phyloP scores from a whole-genome alignment of 1,140 invertebrate genomes.

The Proctacanthus coquilletti region DNA sequence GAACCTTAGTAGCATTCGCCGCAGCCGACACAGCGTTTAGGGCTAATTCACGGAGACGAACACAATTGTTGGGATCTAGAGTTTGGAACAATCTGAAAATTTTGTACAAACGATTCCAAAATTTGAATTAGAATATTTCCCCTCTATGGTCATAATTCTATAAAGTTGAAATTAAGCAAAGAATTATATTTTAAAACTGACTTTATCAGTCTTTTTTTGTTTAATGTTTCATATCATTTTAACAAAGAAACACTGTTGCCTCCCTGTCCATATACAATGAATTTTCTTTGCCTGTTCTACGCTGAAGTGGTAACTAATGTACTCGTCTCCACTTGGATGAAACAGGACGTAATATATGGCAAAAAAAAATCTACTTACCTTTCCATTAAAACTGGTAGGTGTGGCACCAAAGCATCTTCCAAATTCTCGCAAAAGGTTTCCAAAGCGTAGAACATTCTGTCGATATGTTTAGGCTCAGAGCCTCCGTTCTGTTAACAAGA shows the following conservation, averaged over 20 bases:
- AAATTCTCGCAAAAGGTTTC: conserved; percentile 70
- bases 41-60: conserved; percentile 46
- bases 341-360: background rate
- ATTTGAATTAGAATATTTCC: too few relatives aligned
- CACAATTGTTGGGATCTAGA: conserved; percentile 36
- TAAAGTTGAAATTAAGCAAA: too few relatives aligned
- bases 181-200: too few relatives aligned
- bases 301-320: background rate
- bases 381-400: conserved; percentile 56
- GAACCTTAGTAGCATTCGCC: conserved; percentile 52
- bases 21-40: conserved; percentile 52
- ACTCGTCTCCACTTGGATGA: background rate
- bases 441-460: conserved; percentile 65
- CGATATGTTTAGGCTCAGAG: conserved; percentile 42
- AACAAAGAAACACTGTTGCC: too few relatives aligned
- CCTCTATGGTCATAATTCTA: too few relatives aligned
- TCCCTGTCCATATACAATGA: too few relatives aligned
- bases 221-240: too few relatives aligned
- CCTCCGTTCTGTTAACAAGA: conserved; percentile 28
- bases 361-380: too few relatives aligned
- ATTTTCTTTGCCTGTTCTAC: background rate
- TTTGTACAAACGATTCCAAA: too few relatives aligned
- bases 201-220: too few relatives aligned
- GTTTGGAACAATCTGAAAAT: conserved; percentile 38
- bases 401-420: conserved; percentile 50